phyloP scores from a whole-genome alignment of 2,888 invertebrate genomes.

The Periphyllus acericola region DNA sequence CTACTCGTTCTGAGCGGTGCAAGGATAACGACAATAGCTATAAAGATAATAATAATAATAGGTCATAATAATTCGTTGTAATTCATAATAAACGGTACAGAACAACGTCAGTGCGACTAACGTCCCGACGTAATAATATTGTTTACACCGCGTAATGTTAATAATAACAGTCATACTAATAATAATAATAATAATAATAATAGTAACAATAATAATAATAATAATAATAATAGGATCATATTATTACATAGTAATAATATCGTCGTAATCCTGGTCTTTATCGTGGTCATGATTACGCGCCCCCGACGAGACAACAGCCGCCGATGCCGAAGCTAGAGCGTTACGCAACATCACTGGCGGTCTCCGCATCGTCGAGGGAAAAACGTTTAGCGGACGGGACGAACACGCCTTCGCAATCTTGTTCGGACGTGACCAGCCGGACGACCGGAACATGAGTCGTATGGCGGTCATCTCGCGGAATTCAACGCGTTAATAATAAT shows the following conservation, averaged over 20 bases:
- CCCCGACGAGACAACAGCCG: neutral
- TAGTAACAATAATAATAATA: neutral
- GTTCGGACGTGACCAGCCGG: neutral
- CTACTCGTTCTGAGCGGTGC: neutral
- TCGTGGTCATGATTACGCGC: neutral
- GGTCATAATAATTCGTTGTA: neutral
- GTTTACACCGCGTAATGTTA: neutral
- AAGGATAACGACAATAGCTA: neutral
- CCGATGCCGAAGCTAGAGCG: neutral
- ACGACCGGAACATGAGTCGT: neutral
- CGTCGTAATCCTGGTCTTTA: neutral
- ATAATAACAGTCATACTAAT: too few relatives aligned
- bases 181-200: neutral
- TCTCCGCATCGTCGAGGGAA: neutral
- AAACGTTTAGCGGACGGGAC: neutral
- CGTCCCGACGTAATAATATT: neutral
- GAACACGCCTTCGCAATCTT: neutral
- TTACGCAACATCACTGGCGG: neutral
- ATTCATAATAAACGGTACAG: too few relatives aligned
- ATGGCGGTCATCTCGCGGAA: neutral
- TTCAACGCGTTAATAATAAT: too few relatives aligned
- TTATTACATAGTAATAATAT: too few relatives aligned
- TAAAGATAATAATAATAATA: neutral
- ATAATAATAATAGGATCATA: neutral
- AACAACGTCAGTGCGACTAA: neutral